phyloP scores from a whole-genome alignment of 2,888 invertebrate species.

The Dexiosoma caninum region DNA sequence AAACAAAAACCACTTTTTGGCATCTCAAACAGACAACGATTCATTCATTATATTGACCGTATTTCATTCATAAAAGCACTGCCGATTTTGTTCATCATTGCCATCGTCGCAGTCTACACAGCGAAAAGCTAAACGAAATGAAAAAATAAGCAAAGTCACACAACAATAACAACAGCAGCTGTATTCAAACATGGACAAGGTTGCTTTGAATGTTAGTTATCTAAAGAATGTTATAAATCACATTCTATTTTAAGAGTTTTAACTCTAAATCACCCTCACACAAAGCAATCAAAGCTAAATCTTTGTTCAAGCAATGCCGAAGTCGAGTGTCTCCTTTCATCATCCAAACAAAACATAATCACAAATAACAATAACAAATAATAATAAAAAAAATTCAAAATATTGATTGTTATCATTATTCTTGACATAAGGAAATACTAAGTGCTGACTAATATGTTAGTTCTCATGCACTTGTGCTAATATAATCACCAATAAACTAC shows the following conservation, averaged over 20 bases:
- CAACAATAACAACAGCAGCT: slow-evolving; percentile 31
- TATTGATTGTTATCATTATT: not conserved
- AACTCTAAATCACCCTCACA: not conserved
- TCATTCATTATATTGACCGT: slow-evolving; percentile 54
- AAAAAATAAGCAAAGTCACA: slow-evolving; percentile 22
- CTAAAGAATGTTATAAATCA: not conserved
- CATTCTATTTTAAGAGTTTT: not conserved
- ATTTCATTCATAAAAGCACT: slow-evolving; percentile 68
- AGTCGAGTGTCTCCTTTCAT: not conserved
- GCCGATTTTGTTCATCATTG: slow-evolving; percentile 40
- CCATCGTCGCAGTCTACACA: slow-evolving; percentile 22
- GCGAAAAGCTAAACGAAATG: not conserved
- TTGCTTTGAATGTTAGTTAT: slow-evolving; percentile 26
- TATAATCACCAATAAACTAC: no score
- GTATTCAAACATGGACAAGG: slow-evolving; percentile 30
- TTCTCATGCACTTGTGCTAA: no score
- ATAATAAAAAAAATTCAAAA: no score
- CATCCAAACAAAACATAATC: no score
- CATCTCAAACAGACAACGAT: slow-evolving; percentile 39
- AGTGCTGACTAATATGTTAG: not conserved
- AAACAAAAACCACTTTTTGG: slow-evolving; percentile 54
- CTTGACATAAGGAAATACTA: not conserved
- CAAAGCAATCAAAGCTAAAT: not conserved
- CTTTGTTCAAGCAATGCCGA: not conserved
- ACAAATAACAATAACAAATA: no score